Base-by-base conservation (phyloP, 2,113 vertebrate species). In the Aspidoscelis tigris region DNA sequence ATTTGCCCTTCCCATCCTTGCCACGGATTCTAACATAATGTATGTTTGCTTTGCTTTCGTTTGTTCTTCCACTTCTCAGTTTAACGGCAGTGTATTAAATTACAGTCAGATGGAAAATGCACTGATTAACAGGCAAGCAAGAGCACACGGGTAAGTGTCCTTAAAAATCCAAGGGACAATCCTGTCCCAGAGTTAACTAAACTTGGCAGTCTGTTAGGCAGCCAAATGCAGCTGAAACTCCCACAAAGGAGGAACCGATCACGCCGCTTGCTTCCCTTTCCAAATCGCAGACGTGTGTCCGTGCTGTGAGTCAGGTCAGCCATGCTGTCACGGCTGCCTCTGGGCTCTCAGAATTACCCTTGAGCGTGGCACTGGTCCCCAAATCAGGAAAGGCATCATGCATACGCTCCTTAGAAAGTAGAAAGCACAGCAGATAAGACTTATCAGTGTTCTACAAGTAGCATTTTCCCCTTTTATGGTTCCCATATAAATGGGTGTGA, bases 51-150 rank as follows among this genome's bases (percentile, higher is more conserved):
- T 84, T 83, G 55, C 78, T 75, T 91, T 82, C 11, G 4, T 89
- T 92, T 80, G 64, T 70, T 43, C 68, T 92, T 83, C 84, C 82
- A 91, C 44, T 89, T 89, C 90, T 74, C 90, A 87, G 87, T 87
- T 88, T 86, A 87, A 91, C 89, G 89, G 90, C 84, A n/a, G 11
- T 44, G 22, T 71, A 53, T 86, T 78, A 86, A 61, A 82, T 20
- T 81, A 71, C 53, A 86, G 44, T n/a, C 61, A 81, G 22, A 93
- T 80, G 47, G 89, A 87, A 86, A 87, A 26, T 7, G 71, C 12
- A 69, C 69, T 3, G 58, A 61, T 61, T 65, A 70, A 78, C 14
- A 81, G 58, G 65, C 80, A n/a, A 87, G 33, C 83, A 26, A 41
- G 79, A 91, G 20, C 39, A 22, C 74, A 90, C 44, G 81, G 39